Percentiles rank a stretch among this genome's conserved stretches.
Conservation (phyloP, 2,113 vertebrate genomes). For the Petrocephalus zakoni region DNA sequence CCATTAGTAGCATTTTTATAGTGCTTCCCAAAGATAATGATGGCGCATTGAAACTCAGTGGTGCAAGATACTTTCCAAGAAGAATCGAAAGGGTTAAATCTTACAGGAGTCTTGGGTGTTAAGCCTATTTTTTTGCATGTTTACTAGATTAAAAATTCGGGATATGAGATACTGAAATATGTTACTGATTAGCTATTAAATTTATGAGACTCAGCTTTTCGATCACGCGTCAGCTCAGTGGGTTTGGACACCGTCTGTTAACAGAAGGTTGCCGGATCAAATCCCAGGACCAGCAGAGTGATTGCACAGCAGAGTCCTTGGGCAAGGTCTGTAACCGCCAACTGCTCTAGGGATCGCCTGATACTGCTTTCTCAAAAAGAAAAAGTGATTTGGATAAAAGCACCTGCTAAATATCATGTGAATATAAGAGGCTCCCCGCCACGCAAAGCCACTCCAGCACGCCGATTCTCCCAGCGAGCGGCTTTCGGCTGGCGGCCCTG, state of each 20-base stretch:
- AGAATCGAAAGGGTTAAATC: neutral
- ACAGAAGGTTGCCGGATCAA: neutral
- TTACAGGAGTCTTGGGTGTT: neutral
- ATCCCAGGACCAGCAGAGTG: neutral
- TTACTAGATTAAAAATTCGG: neutral
- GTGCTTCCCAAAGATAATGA: neutral
- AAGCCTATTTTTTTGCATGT: neutral
- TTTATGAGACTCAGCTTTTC: neutral
- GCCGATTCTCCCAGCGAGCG: neutral
- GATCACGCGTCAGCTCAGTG: neutral
- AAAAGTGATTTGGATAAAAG: neutral
- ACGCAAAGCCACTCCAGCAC: neutral
- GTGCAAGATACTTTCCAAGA: neutral
- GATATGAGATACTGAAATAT: neutral
- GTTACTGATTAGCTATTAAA: neutral
- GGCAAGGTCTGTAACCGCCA: neutral
- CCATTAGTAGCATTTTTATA: constrained; percentile 25
- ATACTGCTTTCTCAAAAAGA: neutral
- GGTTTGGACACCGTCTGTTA: neutral
- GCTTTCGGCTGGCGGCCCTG: neutral
- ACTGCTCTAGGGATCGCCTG: neutral
- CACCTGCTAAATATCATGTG: neutral
- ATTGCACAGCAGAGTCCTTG: neutral
- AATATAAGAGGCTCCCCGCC: neutral
- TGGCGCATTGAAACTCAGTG: neutral